Percentiles rank a stretch among this genome's conserved stretches.
Conservation (phyloP, 2,888 invertebrate genomes). For the Mycogona germanica region DNA sequence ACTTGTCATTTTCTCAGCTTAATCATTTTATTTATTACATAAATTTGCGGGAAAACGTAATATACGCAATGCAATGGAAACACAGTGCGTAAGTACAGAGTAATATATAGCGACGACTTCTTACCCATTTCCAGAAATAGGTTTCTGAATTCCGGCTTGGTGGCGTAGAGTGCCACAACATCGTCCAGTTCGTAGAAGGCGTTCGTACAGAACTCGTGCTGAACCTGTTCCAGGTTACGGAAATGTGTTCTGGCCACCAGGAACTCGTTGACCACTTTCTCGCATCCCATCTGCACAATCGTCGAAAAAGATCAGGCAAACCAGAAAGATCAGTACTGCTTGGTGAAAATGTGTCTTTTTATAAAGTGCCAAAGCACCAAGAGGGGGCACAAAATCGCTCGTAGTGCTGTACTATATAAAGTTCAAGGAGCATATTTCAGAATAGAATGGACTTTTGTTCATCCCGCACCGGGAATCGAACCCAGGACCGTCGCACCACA, state of each 20-base stretch:
- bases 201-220: slow-evolving; percentile 18
- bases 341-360: too few relatives aligned
- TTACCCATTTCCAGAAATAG: slow-evolving; percentile 18
- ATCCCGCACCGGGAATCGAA: too few relatives aligned
- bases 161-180: slow-evolving; percentile 5
- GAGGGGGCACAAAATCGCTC: too few relatives aligned
- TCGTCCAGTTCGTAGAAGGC: slow-evolving; percentile 18
- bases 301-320: too few relatives aligned
- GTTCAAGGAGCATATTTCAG: too few relatives aligned
- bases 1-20: too few relatives aligned
- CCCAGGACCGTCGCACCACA: too few relatives aligned
- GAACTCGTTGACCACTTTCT: slow-evolving; percentile 16
- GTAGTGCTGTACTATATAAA: neutral
- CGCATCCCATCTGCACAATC: slow-evolving; percentile 18
- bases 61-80: neutral
- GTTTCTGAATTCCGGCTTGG: slow-evolving; percentile 7
- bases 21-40: neutral
- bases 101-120: too few relatives aligned
- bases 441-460: too few relatives aligned
- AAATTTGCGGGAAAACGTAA: neutral
- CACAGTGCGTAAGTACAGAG: too few relatives aligned
- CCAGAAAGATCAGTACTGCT: too few relatives aligned
- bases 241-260: slow-evolving; percentile 7
- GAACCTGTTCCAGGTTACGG: slow-evolving; percentile 15
- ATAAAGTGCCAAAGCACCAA: too few relatives aligned